Base-by-base conservation (phyloP, 1,140 invertebrate genomes). In the Belonocnema kinseyi region DNA sequence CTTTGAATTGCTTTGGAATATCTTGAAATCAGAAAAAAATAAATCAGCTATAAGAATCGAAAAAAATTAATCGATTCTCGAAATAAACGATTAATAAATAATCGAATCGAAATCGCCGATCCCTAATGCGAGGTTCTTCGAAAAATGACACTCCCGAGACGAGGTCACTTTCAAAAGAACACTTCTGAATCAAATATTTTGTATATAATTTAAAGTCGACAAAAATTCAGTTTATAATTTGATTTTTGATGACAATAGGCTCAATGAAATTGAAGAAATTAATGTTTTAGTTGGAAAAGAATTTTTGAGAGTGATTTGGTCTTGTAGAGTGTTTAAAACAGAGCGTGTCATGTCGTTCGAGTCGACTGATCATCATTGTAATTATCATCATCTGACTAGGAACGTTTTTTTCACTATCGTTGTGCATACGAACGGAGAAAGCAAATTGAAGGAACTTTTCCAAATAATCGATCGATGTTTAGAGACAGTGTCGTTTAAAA, bases 401-500 rank as follows among this genome's bases (percentile, higher is more conserved):
- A 77, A 74, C 66, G 79, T 66, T 66, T 66, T 66, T 66, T 66
- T 66, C 61, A 66, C 61, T 66, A 40, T 66, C 61, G 61, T 66
- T 66, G 61, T 66, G 26, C 61, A 33, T 66, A 66, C 61, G 21
- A 66, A 66, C 61, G 56, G 53, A 71, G 58, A 77, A 72, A 75
- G 50, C 73, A 78, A 82, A 78, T 82, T 78, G 77, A 82, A 54
- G 72, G 80, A 82, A 77, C 77, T 86, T 88, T 86, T 87, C 81
- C 85, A 88, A 82, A 77, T 88, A 88, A 88, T 86, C 82, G 83
- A 89, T 89, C 84, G 85, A 89, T 89, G 87, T 89, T 88, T 89
- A 89, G 87, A 83, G 84, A 88, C 85, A 88, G 85, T 89, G 86
- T 88, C 85, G 84, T 89, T 82, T 86, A 85, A 87, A 79, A 88